Evolutionary conservation across 2,888 invertebrate genomes (phyloP).

Genomic region (Agrypnus murinus): DNA sequence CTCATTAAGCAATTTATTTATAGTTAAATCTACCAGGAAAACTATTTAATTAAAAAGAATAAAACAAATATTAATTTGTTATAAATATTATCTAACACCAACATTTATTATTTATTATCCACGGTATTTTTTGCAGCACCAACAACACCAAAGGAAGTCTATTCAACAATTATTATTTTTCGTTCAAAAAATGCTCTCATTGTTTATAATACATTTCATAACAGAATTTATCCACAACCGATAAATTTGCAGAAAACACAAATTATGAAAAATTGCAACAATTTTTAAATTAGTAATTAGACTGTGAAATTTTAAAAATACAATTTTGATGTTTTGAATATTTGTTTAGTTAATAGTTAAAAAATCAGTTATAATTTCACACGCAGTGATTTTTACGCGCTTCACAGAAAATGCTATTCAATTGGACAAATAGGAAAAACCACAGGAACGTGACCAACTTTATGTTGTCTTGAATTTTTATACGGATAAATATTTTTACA

Average conservation of each 20-base stretch:
- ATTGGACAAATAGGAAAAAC: neutral
- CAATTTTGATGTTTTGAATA: too few species aligned
- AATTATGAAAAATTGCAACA: neutral
- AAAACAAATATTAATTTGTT: too few species aligned
- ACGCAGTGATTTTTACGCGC: slow-evolving; percentile 29
- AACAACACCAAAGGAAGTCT: too few species aligned
- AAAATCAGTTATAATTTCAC: slow-evolving; percentile 29
- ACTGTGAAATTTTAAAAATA: neutral
- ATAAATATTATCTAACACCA: too few species aligned
- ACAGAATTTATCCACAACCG: neutral
- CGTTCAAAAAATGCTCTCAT: too few species aligned
- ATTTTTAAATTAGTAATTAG: neutral
- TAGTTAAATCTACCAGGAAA: too few species aligned
- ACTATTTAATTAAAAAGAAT: too few species aligned
- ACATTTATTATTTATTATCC: too few species aligned
- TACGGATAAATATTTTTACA: neutral
- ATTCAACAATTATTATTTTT: too few species aligned
- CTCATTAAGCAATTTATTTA: too few species aligned
- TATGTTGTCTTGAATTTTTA: neutral
- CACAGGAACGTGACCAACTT: slow-evolving; percentile 21
- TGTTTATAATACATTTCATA: too few species aligned
- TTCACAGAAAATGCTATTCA: slow-evolving; percentile 3
- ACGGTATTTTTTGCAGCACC: too few species aligned
- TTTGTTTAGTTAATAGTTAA: neutral
- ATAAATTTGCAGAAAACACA: neutral